A percentile compares a stretch with the other conserved stretches of the same genome.
Evolutionary conservation across 2,888 invertebrate species (phyloP).

Genomic region (Euplagia quadripunctaria): DNA sequence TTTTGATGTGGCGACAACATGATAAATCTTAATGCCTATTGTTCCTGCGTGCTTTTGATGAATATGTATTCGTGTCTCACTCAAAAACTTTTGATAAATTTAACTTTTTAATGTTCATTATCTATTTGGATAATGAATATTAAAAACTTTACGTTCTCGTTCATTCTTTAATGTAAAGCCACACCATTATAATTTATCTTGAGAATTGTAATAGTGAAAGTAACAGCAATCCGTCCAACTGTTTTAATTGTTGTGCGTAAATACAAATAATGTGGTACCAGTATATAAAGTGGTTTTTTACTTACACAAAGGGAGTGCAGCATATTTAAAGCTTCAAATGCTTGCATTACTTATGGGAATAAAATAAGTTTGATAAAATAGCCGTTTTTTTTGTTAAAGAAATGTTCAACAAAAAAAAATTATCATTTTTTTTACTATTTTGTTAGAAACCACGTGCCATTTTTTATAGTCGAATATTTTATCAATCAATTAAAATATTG

Average conservation of each 20-base stretch:
- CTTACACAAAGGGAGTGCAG: slow-evolving; percentile 8
- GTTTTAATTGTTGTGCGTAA: slow-evolving; percentile 41
- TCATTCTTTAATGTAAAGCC: slow-evolving; percentile 1
- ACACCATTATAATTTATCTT: slow-evolving; percentile 36
- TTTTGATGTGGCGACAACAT: too few relatives aligned
- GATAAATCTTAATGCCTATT: neutral
- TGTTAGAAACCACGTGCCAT: neutral
- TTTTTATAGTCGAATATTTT: neutral
- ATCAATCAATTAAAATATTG: neutral
- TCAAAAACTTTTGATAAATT: neutral
- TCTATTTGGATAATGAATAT: too few relatives aligned
- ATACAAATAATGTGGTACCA: slow-evolving; percentile 24
- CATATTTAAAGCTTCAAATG: slow-evolving; percentile 19
- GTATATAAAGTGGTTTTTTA: too few relatives aligned
- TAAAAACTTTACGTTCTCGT: neutral
- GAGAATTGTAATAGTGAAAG: slow-evolving; percentile 42
- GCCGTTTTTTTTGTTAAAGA: neutral
- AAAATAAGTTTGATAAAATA: neutral
- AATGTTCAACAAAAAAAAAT: neutral
- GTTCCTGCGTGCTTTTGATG: neutral
- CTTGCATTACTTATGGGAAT: neutral
- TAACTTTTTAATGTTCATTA: too few relatives aligned
- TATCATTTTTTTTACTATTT: neutral
- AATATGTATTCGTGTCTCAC: neutral
- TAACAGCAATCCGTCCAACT: slow-evolving; percentile 32